Conservation (phyloP, 2,797 vertebrate species). For the Labeo calbasu region DNA sequence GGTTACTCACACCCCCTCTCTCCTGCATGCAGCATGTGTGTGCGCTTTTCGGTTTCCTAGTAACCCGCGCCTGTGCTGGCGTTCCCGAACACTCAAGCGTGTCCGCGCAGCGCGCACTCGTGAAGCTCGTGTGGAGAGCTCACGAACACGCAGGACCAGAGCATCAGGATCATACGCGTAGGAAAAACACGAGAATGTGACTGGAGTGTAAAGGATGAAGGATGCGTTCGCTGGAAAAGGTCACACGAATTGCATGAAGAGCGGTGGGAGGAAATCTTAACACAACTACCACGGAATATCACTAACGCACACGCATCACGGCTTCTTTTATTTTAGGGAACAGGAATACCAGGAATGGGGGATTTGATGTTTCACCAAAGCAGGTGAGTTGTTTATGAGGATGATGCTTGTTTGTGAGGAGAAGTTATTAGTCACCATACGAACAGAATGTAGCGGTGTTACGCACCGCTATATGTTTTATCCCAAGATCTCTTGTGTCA, state of each 20-base stretch:
- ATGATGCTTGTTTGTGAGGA: constrained; percentile 4
- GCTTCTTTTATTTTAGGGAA: constrained; percentile 59
- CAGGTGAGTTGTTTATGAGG: constrained; percentile 78
- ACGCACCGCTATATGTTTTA: not conserved
- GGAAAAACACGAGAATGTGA: constrained; percentile 61
- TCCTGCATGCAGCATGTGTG: constrained; percentile 66
- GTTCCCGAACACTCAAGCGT: constrained; percentile 70
- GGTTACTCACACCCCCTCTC: constrained; percentile 54
- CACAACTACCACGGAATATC: constrained; percentile 67
- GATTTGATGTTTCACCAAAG: constrained; percentile 71
- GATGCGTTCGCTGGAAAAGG: constrained; percentile 60
- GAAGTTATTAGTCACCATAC: not conserved
- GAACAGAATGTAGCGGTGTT: not conserved
- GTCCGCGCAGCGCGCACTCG: constrained; percentile 79
- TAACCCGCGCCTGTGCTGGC: constrained; percentile 78
- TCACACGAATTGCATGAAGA: constrained; percentile 65
- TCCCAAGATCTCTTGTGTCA: not conserved
- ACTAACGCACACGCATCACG: constrained; percentile 51
- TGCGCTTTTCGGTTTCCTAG: constrained; percentile 82
- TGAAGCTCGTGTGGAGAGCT: constrained; percentile 71
- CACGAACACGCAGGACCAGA: constrained; percentile 63
- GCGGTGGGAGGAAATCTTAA: constrained; percentile 64
- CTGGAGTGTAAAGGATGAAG: constrained; percentile 68
- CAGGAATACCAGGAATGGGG: constrained; percentile 72
- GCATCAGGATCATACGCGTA: constrained; percentile 51